Conservation (phyloP, 2,113 vertebrate species). For the Rhineura floridana region DNA sequence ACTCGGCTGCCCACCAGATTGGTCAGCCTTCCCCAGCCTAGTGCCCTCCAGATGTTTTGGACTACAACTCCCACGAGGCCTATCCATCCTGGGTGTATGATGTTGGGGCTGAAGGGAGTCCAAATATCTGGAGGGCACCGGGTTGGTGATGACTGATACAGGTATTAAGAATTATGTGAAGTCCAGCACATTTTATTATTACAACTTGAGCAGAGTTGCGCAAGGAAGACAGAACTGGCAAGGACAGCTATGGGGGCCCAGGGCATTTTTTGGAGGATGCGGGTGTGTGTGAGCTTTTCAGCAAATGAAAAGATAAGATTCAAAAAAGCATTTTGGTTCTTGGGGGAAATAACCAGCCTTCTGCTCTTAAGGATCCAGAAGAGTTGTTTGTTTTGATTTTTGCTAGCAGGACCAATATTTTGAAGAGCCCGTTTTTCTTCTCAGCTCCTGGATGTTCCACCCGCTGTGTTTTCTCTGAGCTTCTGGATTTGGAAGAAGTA, state of each 20-base stretch:
- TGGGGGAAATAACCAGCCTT: conserved; percentile 28
- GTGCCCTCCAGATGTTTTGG: too few species aligned
- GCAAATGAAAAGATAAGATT: conserved; percentile 38
- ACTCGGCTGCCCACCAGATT: neutral
- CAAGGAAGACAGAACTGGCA: neutral
- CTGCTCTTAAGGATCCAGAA: conserved; percentile 32
- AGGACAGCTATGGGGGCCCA: neutral
- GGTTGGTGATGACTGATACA: neutral
- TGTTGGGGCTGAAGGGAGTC: too few species aligned
- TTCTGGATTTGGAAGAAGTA: conserved; percentile 9
- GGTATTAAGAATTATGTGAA: neutral
- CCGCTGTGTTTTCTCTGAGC: conserved; percentile 38
- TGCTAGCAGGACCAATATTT: conserved; percentile 14
- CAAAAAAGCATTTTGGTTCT: conserved; percentile 20
- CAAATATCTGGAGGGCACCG: too few species aligned
- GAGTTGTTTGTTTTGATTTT: conserved; percentile 42
- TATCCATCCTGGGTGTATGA: too few species aligned
- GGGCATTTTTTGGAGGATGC: neutral
- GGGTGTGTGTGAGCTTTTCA: conserved; percentile 20
- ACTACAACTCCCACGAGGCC: too few species aligned
- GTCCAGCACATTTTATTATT: neutral
- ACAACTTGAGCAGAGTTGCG: rapidly evolving
- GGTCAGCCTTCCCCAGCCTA: too few species aligned
- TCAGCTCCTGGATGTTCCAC: conserved; percentile 21
- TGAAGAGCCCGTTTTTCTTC: conserved; percentile 52